These are phyloP conservation scores for Rana temporaria DNA, from an alignment of 2,113 vertebrate genomes.

Conservation along the genomic window DNA sequence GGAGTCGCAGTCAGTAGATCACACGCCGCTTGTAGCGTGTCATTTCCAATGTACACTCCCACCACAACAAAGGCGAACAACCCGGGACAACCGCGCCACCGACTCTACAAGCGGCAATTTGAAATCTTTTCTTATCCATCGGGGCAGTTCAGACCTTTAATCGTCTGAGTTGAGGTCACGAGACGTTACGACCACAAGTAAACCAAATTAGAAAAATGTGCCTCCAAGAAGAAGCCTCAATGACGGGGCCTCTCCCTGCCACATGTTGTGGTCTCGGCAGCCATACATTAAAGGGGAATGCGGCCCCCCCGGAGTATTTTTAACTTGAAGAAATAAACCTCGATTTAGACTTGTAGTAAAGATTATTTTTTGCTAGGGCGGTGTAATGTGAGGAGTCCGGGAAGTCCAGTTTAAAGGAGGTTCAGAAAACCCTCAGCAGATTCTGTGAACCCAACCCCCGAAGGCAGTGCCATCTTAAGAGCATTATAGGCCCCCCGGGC, in stretches of 20 bases:
- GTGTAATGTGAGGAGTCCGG: too few relatives aligned
- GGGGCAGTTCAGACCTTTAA: neutral
- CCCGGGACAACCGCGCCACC: neutral
- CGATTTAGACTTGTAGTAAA: too few relatives aligned
- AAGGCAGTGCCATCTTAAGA: too few relatives aligned
- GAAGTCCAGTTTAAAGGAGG: too few relatives aligned
- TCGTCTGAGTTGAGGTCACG: neutral
- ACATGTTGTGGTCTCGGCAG: neutral
- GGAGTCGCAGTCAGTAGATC: neutral
- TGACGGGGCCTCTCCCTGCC: neutral
- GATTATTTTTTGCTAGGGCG: too few relatives aligned
- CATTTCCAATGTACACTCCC: neutral
- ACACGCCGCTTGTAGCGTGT: neutral
- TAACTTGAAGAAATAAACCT: too few relatives aligned
- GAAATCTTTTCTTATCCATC: constrained; percentile 1
- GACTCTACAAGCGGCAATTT: neutral
- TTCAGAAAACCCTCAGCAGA: too few relatives aligned
- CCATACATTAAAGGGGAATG: too few relatives aligned
- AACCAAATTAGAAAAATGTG: neutral
- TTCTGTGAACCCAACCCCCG: too few relatives aligned
- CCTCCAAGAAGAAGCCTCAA: neutral
- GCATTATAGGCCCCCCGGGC: too few relatives aligned
- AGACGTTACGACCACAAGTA: neutral
- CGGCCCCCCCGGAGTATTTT: too few relatives aligned
- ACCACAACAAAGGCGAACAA: neutral